A percentile compares a stretch with the other conserved stretches of the same genome.
Conservation (phyloP, 2,113 vertebrate species). For the Pterocles orientalis region DNA sequence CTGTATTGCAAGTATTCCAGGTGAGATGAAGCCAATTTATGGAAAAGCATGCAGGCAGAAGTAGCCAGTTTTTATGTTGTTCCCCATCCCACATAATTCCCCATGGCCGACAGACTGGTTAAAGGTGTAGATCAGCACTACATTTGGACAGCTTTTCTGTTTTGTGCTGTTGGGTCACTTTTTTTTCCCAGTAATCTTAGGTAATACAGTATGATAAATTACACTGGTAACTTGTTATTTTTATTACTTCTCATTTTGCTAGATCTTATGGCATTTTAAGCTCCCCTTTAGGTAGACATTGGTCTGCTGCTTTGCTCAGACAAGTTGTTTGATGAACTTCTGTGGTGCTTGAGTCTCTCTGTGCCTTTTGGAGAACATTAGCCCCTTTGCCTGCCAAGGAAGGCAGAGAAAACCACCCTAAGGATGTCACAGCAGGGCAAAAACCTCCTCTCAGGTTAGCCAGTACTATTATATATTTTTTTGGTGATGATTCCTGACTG, state of each 20-base stretch:
- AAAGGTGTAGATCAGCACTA: not conserved
- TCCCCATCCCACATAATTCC: not conserved
- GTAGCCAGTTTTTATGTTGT: not conserved
- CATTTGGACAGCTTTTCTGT: not conserved
- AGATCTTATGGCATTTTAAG: not conserved
- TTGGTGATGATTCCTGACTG: not conserved
- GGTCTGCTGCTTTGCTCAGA: not conserved
- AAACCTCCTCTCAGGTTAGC: not conserved
- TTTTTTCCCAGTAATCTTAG: not conserved
- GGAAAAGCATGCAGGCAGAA: not conserved
- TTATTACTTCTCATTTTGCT: not conserved
- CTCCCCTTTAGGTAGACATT: not conserved
- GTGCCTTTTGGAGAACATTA: not conserved
- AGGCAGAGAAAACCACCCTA: not conserved
- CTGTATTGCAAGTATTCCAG: not conserved
- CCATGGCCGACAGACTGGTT: not conserved
- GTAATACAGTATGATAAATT: not conserved
- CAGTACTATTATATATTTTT: not conserved
- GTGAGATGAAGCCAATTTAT: slow-evolving; percentile 28
- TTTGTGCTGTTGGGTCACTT: not conserved
- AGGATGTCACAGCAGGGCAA: not conserved
- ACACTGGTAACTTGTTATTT: not conserved
- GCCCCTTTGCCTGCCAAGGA: not conserved
- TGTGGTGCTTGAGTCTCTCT: not conserved
- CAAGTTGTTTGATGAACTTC: not conserved